Evolutionary conservation across 2,888 invertebrate species (phyloP).

Genomic region (Amitus sp.): DNA sequence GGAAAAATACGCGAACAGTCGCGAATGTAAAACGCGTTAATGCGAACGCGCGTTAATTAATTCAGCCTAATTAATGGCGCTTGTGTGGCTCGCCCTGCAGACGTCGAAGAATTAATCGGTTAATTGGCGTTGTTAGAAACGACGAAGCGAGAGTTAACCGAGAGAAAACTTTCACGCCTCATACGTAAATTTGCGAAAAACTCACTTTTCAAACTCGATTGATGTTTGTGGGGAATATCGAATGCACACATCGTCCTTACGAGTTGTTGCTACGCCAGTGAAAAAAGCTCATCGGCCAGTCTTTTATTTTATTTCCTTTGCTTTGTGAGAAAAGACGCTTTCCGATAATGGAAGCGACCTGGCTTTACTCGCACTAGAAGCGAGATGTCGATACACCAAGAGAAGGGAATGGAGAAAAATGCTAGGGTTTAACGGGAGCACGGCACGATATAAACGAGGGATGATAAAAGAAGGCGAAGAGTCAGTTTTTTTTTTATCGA

Average conservation of each 20-base stretch:
- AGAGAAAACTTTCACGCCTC: neutral
- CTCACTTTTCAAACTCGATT: too few relatives aligned
- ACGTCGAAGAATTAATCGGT: conserved; percentile 2
- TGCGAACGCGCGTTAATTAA: conserved; percentile 6
- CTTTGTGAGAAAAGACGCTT: conserved; percentile 10
- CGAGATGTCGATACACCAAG: conserved; percentile 10
- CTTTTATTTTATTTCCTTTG: conserved; percentile 6
- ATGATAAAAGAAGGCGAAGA: conserved; percentile 7
- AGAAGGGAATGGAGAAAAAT: conserved; percentile 14
- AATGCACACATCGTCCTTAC: conserved; percentile 4
- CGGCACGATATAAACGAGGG: conserved; percentile 1
- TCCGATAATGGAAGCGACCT: conserved; percentile 15
- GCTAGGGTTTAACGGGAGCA: conserved; percentile 12
- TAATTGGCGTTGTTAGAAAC: conserved; percentile 3
- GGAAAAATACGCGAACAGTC: neutral
- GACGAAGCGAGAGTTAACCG: neutral
- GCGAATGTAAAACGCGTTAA: neutral
- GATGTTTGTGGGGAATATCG: conserved; percentile 2
- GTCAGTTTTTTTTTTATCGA: conserved; percentile 6
- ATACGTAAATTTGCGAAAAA: neutral
- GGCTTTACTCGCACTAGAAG: conserved; percentile 13
- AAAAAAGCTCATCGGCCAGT: neutral
- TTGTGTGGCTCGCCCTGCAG: neutral
- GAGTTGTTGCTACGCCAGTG: neutral
- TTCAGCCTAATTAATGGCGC: neutral